Conservation (phyloP, 2,888 invertebrate genomes). For the Trisateles emortualis region DNA sequence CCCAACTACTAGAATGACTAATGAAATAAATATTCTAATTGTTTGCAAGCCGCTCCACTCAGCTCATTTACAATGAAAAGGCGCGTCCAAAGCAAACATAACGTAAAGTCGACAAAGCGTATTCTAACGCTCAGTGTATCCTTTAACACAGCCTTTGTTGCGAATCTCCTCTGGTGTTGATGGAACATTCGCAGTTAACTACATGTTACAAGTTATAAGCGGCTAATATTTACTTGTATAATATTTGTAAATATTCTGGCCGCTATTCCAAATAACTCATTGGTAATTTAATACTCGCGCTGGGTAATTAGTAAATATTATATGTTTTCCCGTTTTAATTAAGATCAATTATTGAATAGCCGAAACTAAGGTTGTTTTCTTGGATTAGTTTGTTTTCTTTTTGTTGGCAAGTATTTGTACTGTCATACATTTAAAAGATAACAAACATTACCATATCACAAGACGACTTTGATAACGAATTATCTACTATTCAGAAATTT, state of each 20-base stretch:
- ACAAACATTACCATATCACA: too few species aligned
- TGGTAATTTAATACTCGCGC: too few species aligned
- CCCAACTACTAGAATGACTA: constrained; percentile 21
- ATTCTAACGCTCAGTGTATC: constrained; percentile 65
- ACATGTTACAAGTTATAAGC: constrained; percentile 33
- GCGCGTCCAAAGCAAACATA: constrained; percentile 59
- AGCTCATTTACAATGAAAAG: constrained; percentile 48
- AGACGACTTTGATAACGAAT: too few species aligned
- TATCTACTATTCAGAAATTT: too few species aligned
- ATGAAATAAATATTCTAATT: constrained; percentile 49
- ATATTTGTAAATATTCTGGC: not conserved
- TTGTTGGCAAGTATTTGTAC: too few species aligned
- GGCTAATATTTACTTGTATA: not conserved
- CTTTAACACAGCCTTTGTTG: constrained; percentile 66
- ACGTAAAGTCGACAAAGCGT: constrained; percentile 63
- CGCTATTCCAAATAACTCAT: too few species aligned
- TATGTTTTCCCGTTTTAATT: too few species aligned
- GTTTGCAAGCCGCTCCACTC: constrained; percentile 32
- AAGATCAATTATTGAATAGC: too few species aligned
- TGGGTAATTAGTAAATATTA: too few species aligned
- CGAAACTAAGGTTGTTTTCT: too few species aligned
- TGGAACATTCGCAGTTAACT: constrained; percentile 54
- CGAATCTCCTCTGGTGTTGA: constrained; percentile 62
- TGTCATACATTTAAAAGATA: too few species aligned
- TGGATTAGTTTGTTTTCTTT: too few species aligned